Conservation (phyloP, 2,113 vertebrate genomes). For the Chlorodrepanis virens region DNA sequence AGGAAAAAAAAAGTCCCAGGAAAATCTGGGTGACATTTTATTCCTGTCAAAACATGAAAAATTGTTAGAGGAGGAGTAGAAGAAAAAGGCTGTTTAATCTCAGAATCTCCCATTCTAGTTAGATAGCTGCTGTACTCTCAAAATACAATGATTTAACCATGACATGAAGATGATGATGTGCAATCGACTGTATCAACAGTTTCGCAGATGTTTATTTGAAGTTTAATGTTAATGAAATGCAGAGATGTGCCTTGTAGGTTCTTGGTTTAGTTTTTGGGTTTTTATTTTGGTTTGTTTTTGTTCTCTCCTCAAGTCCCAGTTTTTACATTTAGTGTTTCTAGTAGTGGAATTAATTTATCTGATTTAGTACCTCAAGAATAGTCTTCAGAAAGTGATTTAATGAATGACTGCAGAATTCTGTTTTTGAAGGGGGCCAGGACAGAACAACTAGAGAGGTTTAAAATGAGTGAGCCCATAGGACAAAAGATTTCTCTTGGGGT, state of each 20-base stretch:
- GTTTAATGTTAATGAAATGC: slow-evolving; percentile 59
- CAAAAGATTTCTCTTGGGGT: background rate
- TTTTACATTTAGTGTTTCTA: slow-evolving; percentile 4
- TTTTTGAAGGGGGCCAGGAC: background rate
- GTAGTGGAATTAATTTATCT: background rate
- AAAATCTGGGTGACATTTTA: slow-evolving; percentile 15
- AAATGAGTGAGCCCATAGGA: background rate
- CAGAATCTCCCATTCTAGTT: slow-evolving; percentile 49
- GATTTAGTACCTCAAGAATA: background rate
- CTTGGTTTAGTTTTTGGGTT: background rate
- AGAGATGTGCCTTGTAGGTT: background rate
- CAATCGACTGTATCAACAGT: slow-evolving; percentile 41
- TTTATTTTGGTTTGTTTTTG: background rate
- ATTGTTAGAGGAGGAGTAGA: background rate
- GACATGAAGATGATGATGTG: slow-evolving; percentile 50
- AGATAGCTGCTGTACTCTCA: slow-evolving; percentile 36
- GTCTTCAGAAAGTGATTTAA: background rate
- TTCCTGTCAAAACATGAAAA: slow-evolving; percentile 38
- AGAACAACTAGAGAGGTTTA: background rate
- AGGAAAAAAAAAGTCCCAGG: slow-evolving; percentile 20
- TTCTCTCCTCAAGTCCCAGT: background rate
- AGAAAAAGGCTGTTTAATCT: slow-evolving; percentile 19
- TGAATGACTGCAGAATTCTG: background rate
- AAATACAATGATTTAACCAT: slow-evolving; percentile 33
- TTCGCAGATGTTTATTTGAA: slow-evolving; percentile 56